Evolutionary conservation across 2,113 vertebrate species (phyloP), one percentile per base, ranked within the genome.

Genomic region (Thamnaconus septentrionalis): DNA sequence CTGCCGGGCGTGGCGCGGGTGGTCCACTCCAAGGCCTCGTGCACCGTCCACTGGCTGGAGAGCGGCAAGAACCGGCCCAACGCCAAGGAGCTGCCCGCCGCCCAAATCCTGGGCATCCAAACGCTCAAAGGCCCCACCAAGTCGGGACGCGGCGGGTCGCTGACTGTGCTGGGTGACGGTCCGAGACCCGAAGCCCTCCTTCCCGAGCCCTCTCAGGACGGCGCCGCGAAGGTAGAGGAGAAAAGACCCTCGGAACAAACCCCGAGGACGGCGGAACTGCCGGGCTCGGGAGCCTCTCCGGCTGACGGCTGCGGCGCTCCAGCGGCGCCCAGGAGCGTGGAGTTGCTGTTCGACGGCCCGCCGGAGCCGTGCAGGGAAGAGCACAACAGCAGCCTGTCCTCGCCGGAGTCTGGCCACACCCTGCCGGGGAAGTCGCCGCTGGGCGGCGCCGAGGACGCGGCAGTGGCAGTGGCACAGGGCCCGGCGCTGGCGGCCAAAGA

Each of bases 11-110:
- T 99, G 71, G 95, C 98, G 18, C 94, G 96, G 0, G 96, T 99
- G 8, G 97, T 98, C 3, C 97, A 99, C 91, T 98, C 97, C 63
- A 98, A 98, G 79, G 97, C 97, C 71, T 97, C 94, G 73, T 99
- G 98, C 78, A 99, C 97, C 0, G 98, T 99, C 55, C 95, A 99
- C 77, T 99, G 98, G 98, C 93, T 96, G 61, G 97, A 99, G 85
- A 96, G 93, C 0, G 94, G 96, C 66, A 94, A 95, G 68, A 94
- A 87, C 83, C 95, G 94, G 59, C 93, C 95, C 9, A 94, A 89
- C 3, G 62, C 93, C 0, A 95, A 94, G 82, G 97, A 99, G 45
- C 69, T 97, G 1, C 96, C 96, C 4, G 91, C 96, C 5, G 93
- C 95, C 5, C 97, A 98, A 86, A 98, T 98, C 67, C 86, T 98